Conservation (phyloP, 2,888 invertebrate species). For the Melanotus villosus region DNA sequence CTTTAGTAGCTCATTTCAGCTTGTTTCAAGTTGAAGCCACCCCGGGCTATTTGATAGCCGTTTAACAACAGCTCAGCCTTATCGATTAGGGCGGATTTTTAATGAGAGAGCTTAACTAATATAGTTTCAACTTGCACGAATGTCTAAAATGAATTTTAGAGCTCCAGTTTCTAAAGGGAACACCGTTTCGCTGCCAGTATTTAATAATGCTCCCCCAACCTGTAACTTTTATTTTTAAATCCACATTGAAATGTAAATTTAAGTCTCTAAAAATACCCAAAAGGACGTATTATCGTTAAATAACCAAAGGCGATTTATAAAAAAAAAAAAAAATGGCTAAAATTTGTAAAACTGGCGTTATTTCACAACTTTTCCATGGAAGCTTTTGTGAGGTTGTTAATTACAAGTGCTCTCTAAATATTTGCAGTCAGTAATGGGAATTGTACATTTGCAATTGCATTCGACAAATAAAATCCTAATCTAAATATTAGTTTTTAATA, state of each 20-base stretch:
- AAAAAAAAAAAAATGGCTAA: too few relatives aligned
- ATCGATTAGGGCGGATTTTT: constrained; percentile 56
- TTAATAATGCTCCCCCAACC: background rate
- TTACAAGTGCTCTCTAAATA: constrained; percentile 11
- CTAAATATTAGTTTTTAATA: constrained; percentile 42
- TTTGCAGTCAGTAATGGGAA: constrained; percentile 18
- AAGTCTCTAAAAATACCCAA: too few relatives aligned
- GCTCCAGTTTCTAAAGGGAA: too few relatives aligned
- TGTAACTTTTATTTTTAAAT: too few relatives aligned
- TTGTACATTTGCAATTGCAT: constrained; percentile 21
- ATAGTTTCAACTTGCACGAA: constrained; percentile 19
- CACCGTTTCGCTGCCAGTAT: too few relatives aligned
- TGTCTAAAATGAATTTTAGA: too few relatives aligned
- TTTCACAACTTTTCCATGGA: too few relatives aligned
- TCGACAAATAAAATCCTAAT: constrained; percentile 23
- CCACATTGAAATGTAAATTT: too few relatives aligned
- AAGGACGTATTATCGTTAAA: too few relatives aligned
- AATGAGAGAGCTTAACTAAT: constrained; percentile 48
- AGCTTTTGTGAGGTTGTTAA: background rate
- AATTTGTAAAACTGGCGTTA: too few relatives aligned
- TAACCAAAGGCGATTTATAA: too few relatives aligned
- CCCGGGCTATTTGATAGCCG: constrained; percentile 54
- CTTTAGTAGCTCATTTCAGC: constrained; percentile 54
- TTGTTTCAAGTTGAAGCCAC: constrained; percentile 52
- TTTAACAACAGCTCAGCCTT: constrained; percentile 54